Percentiles rank a stretch among this genome's conserved stretches.
These are phyloP conservation scores for Plebejus anna DNA, from an alignment of 2,888 invertebrate genomes.

Conservation along the genomic window DNA sequence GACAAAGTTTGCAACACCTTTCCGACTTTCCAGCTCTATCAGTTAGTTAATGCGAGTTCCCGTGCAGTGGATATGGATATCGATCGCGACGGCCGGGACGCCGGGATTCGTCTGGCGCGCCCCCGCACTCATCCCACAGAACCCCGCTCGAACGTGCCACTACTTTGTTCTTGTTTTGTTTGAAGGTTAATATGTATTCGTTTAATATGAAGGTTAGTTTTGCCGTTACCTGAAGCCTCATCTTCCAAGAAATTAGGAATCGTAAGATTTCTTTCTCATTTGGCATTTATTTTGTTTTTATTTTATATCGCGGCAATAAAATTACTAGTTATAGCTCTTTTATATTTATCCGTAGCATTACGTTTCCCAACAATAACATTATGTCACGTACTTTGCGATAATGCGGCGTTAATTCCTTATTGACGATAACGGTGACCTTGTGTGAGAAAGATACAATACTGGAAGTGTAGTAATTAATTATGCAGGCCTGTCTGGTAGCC, in stretches of 20 bases:
- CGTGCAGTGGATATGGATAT: conserved; percentile 70
- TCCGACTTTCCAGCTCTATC: conserved; percentile 70
- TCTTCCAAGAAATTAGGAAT: background rate
- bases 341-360: background rate
- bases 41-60: conserved; percentile 73
- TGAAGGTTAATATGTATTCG: conserved; percentile 75
- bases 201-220: conserved; percentile 42
- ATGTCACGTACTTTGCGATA: conserved; percentile 15
- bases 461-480: conserved; percentile 69
- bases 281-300: background rate
- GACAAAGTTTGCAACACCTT: conserved; percentile 72
- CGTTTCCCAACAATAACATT: conserved; percentile 7
- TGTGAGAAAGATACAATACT: conserved; percentile 59
- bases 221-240: background rate
- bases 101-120: conserved; percentile 73
- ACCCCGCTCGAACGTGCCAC: conserved; percentile 63
- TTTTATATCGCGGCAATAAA: background rate
- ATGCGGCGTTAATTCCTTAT: conserved; percentile 23
- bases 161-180: conserved; percentile 76
- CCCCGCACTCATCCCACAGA: conserved; percentile 57
- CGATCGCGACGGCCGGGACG: conserved; percentile 72
- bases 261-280: background rate
- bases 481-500: conserved; percentile 70
- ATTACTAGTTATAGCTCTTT: background rate
- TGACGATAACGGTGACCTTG: conserved; percentile 68